Evolutionary conservation across 2,888 invertebrate species (phyloP).

Genomic region (Zygogramma bicolorata): DNA sequence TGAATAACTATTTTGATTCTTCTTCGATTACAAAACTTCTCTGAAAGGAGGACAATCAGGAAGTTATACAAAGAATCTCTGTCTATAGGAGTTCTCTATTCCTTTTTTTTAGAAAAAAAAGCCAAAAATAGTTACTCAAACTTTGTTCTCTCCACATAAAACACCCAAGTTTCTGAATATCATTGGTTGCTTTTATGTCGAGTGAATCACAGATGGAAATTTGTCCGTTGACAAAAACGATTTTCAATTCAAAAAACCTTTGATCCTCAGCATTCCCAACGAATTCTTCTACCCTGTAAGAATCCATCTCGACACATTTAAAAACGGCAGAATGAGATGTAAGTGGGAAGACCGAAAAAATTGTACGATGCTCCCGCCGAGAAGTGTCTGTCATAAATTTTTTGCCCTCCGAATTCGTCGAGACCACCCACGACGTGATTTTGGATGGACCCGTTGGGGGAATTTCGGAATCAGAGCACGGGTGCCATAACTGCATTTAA

Average conservation of each 20-base stretch:
- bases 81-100: too few relatives aligned
- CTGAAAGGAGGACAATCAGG: too few relatives aligned
- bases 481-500: background rate
- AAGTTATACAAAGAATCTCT: too few relatives aligned
- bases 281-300: background rate
- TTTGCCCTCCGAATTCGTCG: background rate
- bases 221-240: background rate
- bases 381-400: conserved; percentile 11
- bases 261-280: background rate
- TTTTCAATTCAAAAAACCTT: background rate
- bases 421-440: background rate
- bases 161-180: too few relatives aligned
- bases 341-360: background rate
- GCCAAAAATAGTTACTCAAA: too few relatives aligned
- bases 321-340: conserved; percentile 13
- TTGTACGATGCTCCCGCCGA: background rate
- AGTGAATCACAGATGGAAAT: background rate
- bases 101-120: too few relatives aligned
- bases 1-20: too few relatives aligned
- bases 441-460: background rate
- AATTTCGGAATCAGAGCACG: background rate
- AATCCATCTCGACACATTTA: conserved; percentile 9
- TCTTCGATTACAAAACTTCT: too few relatives aligned
- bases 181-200: background rate
- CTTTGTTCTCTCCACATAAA: too few relatives aligned